Percentiles rank a stretch among this genome's conserved stretches.
Evolutionary conservation across 2,888 invertebrate genomes (phyloP).

Genomic region (Drosophila affinis): DNA sequence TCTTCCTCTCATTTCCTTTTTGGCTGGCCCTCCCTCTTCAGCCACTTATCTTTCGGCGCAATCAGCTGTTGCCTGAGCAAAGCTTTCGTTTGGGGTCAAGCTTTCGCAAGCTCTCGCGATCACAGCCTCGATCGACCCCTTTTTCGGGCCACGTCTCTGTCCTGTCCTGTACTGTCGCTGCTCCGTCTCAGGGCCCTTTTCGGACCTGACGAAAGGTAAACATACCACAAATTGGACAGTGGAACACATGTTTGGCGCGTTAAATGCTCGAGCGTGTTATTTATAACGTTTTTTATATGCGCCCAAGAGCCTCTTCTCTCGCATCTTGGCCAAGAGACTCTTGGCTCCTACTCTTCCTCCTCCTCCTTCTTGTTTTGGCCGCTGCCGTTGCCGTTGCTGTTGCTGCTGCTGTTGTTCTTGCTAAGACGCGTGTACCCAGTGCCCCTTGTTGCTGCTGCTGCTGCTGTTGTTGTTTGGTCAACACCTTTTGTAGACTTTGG

Average conservation of each 20-base stretch:
- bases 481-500: conserved; percentile 76
- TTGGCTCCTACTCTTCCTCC: conserved; percentile 27
- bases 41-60: conserved; percentile 15
- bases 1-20: conserved; percentile 3
- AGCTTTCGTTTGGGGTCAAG: conserved; percentile 19
- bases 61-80: conserved; percentile 23
- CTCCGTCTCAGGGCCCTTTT: conserved; percentile 7
- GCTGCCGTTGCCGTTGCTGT: conserved; percentile 32
- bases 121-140: conserved; percentile 4
- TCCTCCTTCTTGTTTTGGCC: conserved; percentile 26
- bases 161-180: background rate
- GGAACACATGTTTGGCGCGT: conserved; percentile 81
- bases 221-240: conserved; percentile 79
- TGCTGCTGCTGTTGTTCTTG: conserved; percentile 53
- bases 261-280: conserved; percentile 79
- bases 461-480: conserved; percentile 65
- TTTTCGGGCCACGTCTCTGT: background rate
- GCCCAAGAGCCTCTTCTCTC: conserved; percentile 43
- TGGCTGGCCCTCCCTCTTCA: background rate
- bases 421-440: conserved; percentile 62
- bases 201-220: conserved; percentile 74
- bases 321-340: conserved; percentile 25
- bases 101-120: conserved; percentile 10
- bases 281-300: conserved; percentile 77
- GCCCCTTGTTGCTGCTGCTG: conserved; percentile 47